Conservation (phyloP, 2,113 vertebrate species). For the Paramormyrops kingsleyae region DNA sequence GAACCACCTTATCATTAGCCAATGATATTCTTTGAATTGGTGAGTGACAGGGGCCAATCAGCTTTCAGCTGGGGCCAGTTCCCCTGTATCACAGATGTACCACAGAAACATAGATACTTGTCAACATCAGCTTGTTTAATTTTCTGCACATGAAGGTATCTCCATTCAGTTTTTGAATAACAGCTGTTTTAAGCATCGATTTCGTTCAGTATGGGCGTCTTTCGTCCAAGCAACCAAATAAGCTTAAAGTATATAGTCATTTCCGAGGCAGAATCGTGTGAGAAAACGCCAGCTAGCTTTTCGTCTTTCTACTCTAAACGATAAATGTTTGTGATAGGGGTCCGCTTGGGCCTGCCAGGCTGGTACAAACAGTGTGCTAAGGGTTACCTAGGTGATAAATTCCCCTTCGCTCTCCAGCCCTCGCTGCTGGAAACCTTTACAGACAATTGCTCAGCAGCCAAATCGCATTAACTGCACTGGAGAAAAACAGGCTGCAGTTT, state of each 20-base stretch:
- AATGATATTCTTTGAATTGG: not conserved
- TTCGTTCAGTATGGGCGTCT: not conserved
- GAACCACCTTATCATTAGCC: not conserved
- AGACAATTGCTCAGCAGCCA: conserved; percentile 30
- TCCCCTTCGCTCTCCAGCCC: conserved; percentile 25
- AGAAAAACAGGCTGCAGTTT: not conserved
- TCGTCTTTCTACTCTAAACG: not conserved
- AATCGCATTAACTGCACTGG: conserved; percentile 17
- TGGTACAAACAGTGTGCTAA: not conserved
- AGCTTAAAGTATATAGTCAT: not conserved
- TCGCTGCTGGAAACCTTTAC: conserved; percentile 40
- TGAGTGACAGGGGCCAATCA: not conserved
- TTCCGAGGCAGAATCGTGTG: not conserved
- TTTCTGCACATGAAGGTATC: not conserved
- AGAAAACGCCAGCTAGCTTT: not conserved
- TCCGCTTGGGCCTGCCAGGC: not conserved
- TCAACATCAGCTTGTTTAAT: not conserved
- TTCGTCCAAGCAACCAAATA: not conserved
- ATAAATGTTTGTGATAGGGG: not conserved
- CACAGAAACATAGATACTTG: not conserved
- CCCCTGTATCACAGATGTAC: not conserved
- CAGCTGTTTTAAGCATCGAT: not conserved
- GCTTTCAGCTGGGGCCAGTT: not conserved
- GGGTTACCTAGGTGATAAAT: conserved; percentile 51
- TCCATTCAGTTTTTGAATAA: not conserved